Conservation (phyloP, 2,797 vertebrate species). For the Lagorchestes hirsutus region DNA sequence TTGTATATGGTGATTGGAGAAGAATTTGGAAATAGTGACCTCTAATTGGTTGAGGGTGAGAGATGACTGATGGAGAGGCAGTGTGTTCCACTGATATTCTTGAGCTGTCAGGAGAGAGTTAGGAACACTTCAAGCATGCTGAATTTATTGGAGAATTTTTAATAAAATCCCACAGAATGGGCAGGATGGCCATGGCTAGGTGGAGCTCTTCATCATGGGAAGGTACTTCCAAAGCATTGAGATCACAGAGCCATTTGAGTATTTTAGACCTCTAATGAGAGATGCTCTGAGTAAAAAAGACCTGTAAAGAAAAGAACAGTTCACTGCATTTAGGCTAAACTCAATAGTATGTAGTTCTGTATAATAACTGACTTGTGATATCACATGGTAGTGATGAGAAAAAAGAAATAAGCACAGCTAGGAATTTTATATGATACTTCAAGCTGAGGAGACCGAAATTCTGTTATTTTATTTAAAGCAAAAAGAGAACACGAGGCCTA, state of each 20-base stretch:
- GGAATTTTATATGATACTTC: background rate
- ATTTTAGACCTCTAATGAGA: background rate
- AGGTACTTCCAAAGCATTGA: background rate
- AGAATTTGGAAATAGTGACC: background rate
- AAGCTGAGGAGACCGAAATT: background rate
- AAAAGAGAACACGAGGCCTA: background rate
- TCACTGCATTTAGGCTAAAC: background rate
- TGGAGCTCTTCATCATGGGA: background rate
- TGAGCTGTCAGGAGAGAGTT: background rate
- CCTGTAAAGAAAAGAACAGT: background rate
- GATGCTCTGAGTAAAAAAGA: background rate
- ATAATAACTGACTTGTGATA: background rate
- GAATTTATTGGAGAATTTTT: background rate
- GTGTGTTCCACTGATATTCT: background rate
- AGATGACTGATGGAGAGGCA: background rate
- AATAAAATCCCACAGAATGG: background rate
- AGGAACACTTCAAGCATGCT: background rate
- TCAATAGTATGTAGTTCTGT: background rate
- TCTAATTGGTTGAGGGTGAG: conserved; percentile 4
- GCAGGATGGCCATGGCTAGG: background rate
- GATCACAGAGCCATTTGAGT: background rate
- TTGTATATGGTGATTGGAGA: background rate
- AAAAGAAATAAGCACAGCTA: background rate
- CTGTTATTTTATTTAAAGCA: background rate
- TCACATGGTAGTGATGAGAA: background rate